These are phyloP conservation scores for Cephus nigrinus DNA, from an alignment of 2,888 invertebrate genomes.

Conservation along the genomic window DNA sequence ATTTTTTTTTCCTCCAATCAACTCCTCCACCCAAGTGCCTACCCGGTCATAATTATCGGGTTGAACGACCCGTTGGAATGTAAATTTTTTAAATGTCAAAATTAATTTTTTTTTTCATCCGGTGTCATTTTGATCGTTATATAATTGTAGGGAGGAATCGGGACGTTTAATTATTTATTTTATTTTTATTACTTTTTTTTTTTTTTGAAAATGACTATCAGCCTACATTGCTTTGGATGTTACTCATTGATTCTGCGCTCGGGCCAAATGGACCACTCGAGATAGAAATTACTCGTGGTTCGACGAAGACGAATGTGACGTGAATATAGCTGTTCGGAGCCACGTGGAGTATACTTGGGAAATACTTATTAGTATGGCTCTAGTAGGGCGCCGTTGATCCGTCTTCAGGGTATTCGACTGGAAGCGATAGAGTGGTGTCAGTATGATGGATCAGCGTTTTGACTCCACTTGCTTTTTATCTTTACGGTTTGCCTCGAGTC, in stretches of 20 bases:
- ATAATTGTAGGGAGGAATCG: background rate
- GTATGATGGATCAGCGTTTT: conserved; percentile 19
- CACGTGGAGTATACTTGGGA: background rate
- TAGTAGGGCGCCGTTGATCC: background rate
- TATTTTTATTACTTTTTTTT: background rate
- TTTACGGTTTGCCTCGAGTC: conserved; percentile 9
- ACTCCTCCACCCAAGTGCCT: background rate
- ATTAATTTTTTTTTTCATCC: background rate
- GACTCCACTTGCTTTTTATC: conserved; percentile 17
- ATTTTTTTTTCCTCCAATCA: background rate
- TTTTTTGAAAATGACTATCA: background rate
- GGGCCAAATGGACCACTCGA: background rate
- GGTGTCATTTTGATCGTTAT: background rate
- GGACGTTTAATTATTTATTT: background rate
- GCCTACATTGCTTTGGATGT: background rate
- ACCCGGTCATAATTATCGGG: background rate
- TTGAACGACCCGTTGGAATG: background rate
- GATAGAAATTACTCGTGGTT: background rate
- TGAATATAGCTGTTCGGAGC: background rate
- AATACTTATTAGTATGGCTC: background rate
- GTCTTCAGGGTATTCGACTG: background rate
- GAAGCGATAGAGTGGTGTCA: conserved; percentile 15
- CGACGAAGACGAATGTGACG: background rate
- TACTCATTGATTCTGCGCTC: background rate
- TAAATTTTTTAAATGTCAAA: background rate